phyloP scores from a whole-genome alignment of 2,113 vertebrate species.

The Atrichornis clamosus region DNA sequence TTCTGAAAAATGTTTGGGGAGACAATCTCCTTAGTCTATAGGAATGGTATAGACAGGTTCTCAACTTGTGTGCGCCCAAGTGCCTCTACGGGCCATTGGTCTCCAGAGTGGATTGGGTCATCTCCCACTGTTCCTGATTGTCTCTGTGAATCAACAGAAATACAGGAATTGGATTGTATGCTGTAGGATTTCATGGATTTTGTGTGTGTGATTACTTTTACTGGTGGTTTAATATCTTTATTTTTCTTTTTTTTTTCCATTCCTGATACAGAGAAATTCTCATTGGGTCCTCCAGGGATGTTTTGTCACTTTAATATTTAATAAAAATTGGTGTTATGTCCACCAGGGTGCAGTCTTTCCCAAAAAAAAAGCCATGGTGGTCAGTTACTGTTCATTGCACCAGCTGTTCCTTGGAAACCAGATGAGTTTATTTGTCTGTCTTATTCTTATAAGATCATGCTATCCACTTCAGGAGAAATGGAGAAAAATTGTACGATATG shows the following conservation, averaged over 20 bases:
- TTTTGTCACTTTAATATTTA: neutral
- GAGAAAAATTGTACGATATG: neutral
- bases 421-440: neutral
- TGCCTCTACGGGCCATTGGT: neutral
- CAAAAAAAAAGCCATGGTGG: neutral
- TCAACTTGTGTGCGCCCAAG: neutral
- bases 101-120: neutral
- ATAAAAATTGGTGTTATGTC: neutral
- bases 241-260: neutral
- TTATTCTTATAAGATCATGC: neutral
- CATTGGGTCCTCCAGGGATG: neutral
- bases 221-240: neutral
- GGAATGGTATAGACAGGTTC: neutral
- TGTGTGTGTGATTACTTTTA: neutral
- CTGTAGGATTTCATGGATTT: neutral
- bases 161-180: neutral
- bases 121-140: neutral
- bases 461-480: neutral
- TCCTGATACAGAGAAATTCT: neutral
- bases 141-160: neutral
- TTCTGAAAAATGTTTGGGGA: neutral
- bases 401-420: neutral
- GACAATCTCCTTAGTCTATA: neutral
- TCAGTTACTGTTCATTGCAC: neutral
- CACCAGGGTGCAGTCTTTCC: constrained; percentile 38